Evolutionary conservation across 2,888 invertebrate species (phyloP).

Genomic region (Lissocephala sabroskyi): DNA sequence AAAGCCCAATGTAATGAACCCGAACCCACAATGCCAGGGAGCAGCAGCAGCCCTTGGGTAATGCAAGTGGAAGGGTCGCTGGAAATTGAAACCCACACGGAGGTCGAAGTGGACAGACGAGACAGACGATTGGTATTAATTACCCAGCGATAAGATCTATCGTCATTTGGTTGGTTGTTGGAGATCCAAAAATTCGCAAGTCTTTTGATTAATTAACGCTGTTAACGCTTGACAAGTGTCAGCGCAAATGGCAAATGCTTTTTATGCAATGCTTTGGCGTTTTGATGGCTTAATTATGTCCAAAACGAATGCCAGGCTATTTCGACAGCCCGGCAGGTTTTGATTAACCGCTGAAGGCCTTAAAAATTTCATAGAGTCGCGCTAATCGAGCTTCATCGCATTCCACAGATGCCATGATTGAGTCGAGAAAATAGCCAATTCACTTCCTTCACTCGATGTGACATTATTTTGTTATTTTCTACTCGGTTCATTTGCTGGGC

Average conservation of each 20-base stretch:
- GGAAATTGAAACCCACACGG: no score
- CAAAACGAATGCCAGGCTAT: conserved; percentile 45
- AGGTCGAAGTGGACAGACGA: no score
- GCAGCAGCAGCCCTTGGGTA: no score
- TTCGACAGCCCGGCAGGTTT: conserved; percentile 36
- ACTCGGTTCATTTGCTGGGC: conserved; percentile 47
- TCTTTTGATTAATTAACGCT: conserved; percentile 40
- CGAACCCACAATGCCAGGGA: no score
- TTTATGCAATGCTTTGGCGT: conserved; percentile 37
- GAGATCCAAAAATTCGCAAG: no score
- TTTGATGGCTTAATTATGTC: conserved; percentile 60
- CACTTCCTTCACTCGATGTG: conserved; percentile 34
- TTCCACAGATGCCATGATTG: no score
- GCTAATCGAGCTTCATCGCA: neutral
- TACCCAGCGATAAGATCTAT: no score
- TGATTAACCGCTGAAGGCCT: conserved; percentile 28
- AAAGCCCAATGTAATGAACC: no score
- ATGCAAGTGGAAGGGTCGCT: no score
- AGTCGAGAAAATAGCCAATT: conserved; percentile 46
- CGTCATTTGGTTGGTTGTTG: no score
- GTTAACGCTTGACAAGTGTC: conserved; percentile 51
- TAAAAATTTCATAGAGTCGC: conserved; percentile 1
- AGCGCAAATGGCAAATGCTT: conserved; percentile 52
- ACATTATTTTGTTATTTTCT: conserved; percentile 26
- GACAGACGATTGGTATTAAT: no score